Conservation (phyloP, 2,888 invertebrate species). For the Stenodema calcarata region DNA sequence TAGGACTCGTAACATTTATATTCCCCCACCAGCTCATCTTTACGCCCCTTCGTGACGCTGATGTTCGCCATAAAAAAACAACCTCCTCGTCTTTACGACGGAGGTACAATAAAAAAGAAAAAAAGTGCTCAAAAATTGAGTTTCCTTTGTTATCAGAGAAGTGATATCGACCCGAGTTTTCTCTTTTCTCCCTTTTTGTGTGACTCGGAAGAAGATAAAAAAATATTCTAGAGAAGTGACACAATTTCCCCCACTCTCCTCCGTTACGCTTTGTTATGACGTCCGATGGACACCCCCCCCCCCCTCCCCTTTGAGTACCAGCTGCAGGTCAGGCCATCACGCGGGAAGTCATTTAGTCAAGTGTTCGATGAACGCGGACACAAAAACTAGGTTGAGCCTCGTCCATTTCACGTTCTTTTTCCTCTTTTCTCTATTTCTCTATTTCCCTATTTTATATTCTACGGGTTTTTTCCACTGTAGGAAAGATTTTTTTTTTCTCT, state of each 20-base stretch:
- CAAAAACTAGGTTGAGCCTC: neutral
- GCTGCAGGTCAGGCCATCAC: neutral
- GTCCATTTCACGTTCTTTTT: neutral
- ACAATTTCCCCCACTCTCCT: neutral
- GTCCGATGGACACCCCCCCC: neutral
- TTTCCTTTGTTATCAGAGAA: conserved; percentile 20
- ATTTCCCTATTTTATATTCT: neutral
- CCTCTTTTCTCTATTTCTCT: neutral
- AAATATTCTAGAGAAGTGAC: neutral
- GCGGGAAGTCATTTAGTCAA: neutral
- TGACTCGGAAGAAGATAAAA: neutral
- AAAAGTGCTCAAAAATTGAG: conserved; percentile 30
- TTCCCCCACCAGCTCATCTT: neutral
- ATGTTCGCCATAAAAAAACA: conserved; percentile 1
- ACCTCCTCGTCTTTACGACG: neutral
- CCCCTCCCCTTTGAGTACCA: neutral
- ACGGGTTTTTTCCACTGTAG: neutral
- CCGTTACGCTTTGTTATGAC: neutral
- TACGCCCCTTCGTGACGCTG: neutral
- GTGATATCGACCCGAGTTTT: conserved; percentile 8
- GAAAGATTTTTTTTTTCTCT: neutral
- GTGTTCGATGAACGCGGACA: neutral
- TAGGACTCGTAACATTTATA: conserved; percentile 1
- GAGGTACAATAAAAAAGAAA: neutral
- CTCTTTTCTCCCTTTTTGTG: neutral